Percentiles rank a stretch among this genome's conserved stretches.
Evolutionary conservation across 1,140 invertebrate genomes (phyloP).

Genomic region (Pteromalus puparum): DNA sequence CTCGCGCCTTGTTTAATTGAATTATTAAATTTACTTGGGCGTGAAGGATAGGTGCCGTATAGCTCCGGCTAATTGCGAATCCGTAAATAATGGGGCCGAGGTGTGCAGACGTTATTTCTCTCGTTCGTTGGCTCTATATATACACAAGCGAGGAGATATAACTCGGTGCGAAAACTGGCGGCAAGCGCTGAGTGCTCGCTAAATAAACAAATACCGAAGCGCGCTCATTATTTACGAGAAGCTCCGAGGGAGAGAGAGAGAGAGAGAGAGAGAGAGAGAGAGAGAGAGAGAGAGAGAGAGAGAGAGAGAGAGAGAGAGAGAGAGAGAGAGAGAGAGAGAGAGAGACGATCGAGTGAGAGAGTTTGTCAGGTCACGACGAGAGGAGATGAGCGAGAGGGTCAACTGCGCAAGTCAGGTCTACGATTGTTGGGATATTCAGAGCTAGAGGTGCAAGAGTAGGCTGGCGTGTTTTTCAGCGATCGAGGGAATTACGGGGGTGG

Average conservation of each 20-base stretch:
- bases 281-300: background rate
- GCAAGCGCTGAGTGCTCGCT: constrained; percentile 69
- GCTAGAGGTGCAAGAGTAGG: too few relatives aligned
- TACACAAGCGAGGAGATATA: background rate
- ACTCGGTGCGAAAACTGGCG: constrained; percentile 48
- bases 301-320: background rate
- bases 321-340: background rate
- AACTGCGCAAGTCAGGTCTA: background rate
- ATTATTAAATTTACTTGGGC: constrained; percentile 71
- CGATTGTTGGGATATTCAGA: background rate
- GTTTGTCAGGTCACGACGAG: background rate
- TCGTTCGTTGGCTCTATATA: background rate
- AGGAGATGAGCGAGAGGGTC: background rate
- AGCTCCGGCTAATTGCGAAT: constrained; percentile 68
- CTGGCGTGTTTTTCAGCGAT: too few relatives aligned
- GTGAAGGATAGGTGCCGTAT: constrained; percentile 69
- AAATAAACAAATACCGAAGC: constrained; percentile 72
- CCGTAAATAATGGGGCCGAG: constrained; percentile 68
- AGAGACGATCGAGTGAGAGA: background rate
- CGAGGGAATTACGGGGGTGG: too few relatives aligned
- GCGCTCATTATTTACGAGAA: constrained; percentile 64
- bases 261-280: background rate
- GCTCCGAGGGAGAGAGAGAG: background rate
- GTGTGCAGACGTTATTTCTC: constrained; percentile 28
- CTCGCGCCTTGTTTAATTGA: constrained; percentile 65